These are phyloP conservation scores for Aplocera efformata DNA, from an alignment of 2,888 invertebrate species.

Conservation along the genomic window DNA sequence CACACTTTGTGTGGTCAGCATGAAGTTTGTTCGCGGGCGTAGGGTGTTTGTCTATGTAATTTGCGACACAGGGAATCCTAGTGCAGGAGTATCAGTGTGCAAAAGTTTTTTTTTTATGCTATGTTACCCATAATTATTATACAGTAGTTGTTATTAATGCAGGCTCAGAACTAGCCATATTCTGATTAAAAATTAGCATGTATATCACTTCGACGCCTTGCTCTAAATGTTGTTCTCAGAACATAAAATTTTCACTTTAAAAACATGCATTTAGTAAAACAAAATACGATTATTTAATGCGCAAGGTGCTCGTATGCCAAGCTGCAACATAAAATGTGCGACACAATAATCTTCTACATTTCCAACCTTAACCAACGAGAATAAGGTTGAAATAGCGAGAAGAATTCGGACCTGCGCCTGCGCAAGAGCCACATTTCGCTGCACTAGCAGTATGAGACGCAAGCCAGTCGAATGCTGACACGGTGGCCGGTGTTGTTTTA, in stretches of 20 bases:
- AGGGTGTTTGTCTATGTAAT: too few species aligned
- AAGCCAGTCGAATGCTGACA: conserved; percentile 43
- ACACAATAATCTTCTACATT: neutral
- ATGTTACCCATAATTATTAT: too few species aligned
- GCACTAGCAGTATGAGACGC: conserved; percentile 41
- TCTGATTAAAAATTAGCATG: too few species aligned
- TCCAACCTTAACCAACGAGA: neutral
- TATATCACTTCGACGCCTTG: too few species aligned
- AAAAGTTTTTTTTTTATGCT: too few species aligned
- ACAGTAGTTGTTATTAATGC: too few species aligned
- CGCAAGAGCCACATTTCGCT: conserved; percentile 44
- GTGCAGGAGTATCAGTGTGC: too few species aligned
- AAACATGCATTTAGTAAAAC: conserved; percentile 13
- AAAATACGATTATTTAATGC: conserved; percentile 27
- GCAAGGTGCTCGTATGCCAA: conserved; percentile 35
- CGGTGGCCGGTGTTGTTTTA: conserved; percentile 53
- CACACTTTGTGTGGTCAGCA: too few species aligned
- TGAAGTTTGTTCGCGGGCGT: too few species aligned
- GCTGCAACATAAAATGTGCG: conserved; percentile 14
- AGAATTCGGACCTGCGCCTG: conserved; percentile 17
- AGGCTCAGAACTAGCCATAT: too few species aligned
- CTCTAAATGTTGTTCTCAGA: neutral
- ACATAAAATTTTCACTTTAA: conserved; percentile 14
- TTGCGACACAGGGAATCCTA: too few species aligned
- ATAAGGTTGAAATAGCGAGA: conserved; percentile 7